Percentiles rank a stretch among this genome's conserved stretches.
Evolutionary conservation across 2,888 invertebrate genomes (phyloP).

Genomic region (Fabriciana adippe): DNA sequence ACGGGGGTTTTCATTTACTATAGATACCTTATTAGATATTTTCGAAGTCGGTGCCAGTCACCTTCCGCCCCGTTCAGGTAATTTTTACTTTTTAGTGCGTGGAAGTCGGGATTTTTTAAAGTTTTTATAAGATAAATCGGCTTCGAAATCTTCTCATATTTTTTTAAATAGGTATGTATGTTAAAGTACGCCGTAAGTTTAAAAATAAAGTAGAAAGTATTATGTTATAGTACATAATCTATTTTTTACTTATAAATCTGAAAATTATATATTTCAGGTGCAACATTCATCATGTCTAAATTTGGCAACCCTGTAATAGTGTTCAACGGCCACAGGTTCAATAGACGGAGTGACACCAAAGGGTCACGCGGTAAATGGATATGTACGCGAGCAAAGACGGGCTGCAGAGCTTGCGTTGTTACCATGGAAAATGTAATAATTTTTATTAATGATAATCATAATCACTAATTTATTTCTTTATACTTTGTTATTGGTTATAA

Average conservation of each 20-base stretch:
- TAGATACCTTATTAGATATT: no score
- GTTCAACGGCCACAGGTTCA: conserved; percentile 53
- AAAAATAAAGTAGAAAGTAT: no score
- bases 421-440: conserved; percentile 52
- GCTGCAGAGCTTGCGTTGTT: conserved; percentile 52
- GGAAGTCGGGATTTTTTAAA: no score
- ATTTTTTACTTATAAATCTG: neutral
- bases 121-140: no score
- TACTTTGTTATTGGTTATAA: neutral
- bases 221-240: no score
- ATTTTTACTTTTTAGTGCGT: no score
- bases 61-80: no score
- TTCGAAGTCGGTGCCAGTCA: no score
- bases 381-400: conserved; percentile 49
- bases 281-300: conserved; percentile 48
- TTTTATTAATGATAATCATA: conserved; percentile 41
- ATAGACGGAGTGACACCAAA: conserved; percentile 50
- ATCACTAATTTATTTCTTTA: conserved; percentile 25
- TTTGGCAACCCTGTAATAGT: conserved; percentile 56
- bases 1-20: no score
- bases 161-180: no score
- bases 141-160: no score
- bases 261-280: conserved; percentile 32
- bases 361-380: conserved; percentile 51
- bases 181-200: no score